Evolutionary conservation across 2,113 vertebrate genomes (phyloP).

Genomic region (Chitala chitala): DNA sequence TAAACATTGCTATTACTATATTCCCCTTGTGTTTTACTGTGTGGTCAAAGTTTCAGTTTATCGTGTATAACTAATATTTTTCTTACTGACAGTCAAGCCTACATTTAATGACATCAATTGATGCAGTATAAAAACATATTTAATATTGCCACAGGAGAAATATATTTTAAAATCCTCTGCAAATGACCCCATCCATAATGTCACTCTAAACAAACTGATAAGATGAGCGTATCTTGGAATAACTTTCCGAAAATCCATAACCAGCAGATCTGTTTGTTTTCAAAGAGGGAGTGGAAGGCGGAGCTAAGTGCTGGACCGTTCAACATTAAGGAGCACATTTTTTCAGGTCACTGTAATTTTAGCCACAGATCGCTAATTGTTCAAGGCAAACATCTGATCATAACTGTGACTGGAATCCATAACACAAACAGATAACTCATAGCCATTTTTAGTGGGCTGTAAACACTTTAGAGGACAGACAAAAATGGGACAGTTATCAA

Average conservation of each 20-base stretch:
- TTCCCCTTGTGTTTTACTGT: too few species aligned
- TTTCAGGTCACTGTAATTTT: slow-evolving; percentile 75
- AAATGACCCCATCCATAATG: not conserved
- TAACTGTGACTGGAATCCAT: slow-evolving; percentile 79
- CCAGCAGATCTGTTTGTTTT: slow-evolving; percentile 24
- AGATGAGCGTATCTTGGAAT: not conserved
- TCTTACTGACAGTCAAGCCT: too few species aligned
- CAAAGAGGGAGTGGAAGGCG: slow-evolving; percentile 67
- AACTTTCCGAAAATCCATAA: slow-evolving; percentile 1
- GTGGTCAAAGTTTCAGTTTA: too few species aligned
- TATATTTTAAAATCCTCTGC: too few species aligned
- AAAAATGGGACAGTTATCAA: slow-evolving; percentile 86
- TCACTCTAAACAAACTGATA: slow-evolving; percentile 1
- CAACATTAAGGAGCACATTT: slow-evolving; percentile 47
- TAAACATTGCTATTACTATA: too few species aligned
- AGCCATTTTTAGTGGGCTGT: slow-evolving; percentile 86
- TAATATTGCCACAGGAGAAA: too few species aligned
- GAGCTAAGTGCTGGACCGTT: slow-evolving; percentile 59
- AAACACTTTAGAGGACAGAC: slow-evolving; percentile 88
- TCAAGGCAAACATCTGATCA: slow-evolving; percentile 82
- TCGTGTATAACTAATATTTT: too few species aligned
- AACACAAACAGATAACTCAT: slow-evolving; percentile 91
- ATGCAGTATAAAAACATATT: too few species aligned
- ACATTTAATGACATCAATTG: too few species aligned
- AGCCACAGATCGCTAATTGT: slow-evolving; percentile 83